Percentiles rank a stretch among this genome's conserved stretches.
These are phyloP conservation scores for Hassar affinis DNA, from an alignment of 2,113 vertebrate genomes.

Conservation along the genomic window DNA sequence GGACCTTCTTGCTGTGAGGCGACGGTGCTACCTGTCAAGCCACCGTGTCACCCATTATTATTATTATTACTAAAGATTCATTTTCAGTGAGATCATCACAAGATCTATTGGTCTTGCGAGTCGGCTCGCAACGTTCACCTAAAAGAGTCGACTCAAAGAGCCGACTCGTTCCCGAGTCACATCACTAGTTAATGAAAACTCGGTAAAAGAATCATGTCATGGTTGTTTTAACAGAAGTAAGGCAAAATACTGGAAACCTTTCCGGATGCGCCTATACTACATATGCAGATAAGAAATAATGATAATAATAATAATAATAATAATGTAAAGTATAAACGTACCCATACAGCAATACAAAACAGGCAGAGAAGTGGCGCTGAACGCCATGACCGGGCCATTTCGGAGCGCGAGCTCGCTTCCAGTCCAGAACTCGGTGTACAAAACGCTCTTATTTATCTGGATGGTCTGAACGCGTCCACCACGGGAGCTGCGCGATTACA, in stretches of 20 bases:
- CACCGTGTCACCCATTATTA: too few species aligned
- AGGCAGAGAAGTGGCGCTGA: constrained; percentile 2
- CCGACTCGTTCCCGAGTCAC: background rate
- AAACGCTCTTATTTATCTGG: background rate
- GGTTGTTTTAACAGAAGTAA: background rate
- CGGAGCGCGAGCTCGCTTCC: background rate
- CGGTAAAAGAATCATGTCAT: background rate
- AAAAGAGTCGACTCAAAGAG: too few species aligned
- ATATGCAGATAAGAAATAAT: too few species aligned
- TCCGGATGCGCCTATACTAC: background rate
- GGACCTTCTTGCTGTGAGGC: too few species aligned
- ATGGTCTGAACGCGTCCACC: background rate
- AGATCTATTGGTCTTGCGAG: too few species aligned
- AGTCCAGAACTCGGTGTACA: background rate
- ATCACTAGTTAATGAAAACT: background rate
- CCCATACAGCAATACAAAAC: constrained; percentile 18
- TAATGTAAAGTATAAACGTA: constrained; percentile 13
- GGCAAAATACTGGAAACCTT: background rate
- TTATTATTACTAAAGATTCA: too few species aligned
- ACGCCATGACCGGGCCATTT: constrained; percentile 35
- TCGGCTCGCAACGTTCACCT: too few species aligned
- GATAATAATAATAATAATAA: background rate
- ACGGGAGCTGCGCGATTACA: background rate
- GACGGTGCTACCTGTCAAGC: too few species aligned
- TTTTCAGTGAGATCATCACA: background rate